phyloP scores from a whole-genome alignment of 2,797 vertebrate species.

The Tapera naevia region DNA sequence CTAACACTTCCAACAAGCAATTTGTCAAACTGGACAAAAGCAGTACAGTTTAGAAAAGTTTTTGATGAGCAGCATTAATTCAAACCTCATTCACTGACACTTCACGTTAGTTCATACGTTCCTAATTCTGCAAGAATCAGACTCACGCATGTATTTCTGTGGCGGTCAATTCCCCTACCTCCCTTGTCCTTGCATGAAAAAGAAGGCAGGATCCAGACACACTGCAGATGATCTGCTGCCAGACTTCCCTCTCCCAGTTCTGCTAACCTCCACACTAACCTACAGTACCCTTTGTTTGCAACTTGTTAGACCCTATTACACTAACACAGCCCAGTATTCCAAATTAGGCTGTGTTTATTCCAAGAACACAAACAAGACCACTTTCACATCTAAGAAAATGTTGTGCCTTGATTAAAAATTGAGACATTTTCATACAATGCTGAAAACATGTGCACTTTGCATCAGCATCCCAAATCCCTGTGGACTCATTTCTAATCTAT shows the following conservation, averaged over 20 bases:
- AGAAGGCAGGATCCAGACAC: background rate
- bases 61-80: background rate
- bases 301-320: background rate
- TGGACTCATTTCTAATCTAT: background rate
- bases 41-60: background rate
- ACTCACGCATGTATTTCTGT: rapidly evolving
- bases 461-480: background rate
- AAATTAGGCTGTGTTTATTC: constrained; percentile 2
- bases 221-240: background rate
- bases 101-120: rapidly evolving
- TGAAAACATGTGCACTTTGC: too few relatives aligned
- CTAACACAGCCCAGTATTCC: background rate
- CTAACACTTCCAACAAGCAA: background rate
- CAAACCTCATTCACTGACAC: background rate
- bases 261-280: constrained; percentile 10
- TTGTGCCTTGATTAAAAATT: background rate
- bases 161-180: background rate
- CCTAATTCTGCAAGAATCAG: background rate
- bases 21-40: background rate
- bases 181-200: background rate
- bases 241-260: constrained; percentile 15
- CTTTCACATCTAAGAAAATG: constrained; percentile 18
- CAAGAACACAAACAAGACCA: background rate
- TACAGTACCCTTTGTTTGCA: constrained; percentile 44
- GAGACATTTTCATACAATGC: background rate